Base-by-base conservation (phyloP, 2,888 invertebrate genomes). In the Macaria notata region DNA sequence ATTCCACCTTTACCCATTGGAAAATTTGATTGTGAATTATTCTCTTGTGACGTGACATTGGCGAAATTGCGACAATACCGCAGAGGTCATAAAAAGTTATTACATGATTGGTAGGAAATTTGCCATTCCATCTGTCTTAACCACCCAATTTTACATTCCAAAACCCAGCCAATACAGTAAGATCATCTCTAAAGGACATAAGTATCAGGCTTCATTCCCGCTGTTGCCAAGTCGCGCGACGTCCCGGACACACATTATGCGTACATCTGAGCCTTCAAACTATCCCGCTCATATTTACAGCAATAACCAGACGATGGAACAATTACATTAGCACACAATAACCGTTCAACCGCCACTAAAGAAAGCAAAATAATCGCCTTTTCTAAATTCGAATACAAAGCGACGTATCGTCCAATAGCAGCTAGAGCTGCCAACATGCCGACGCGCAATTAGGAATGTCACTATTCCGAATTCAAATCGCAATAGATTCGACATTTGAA, bases 281-380 rank as follows among this genome's bases (percentile, higher is more conserved):
- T 76, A 79, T 77, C 71, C 71, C 63, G 65, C 66, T 76, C 76
- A 77, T 79, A 78, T 78, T 79, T 78, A 79, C 82, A 78, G 78
- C 84, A 86, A 83, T 85, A 84, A 82, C 81, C 81, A 73, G 79
- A 74, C 81, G 68, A 72, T 65, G 73, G 79, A 59, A 86, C 88
- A 83, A 87, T 87, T 84, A 87, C 84, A 89, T 88, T 88, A 80
- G 85, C 88, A 89, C 88, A 90, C 89, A 89, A 90, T 89, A 79
- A 76, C 71, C 65, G 48, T 73, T 75, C 77, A 76, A 50, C 58
- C 46, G 31, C 39, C 43, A 51, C 55, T 81, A 80, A 90, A 88
- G 83, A 88, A 87, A 88, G 80, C 83, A 86, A 84, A 83, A 73
- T 74, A 86, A 78, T 77, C 68, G 69, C 81, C 51, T 84, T 86